These are phyloP conservation scores for Melanotaenia nigrans DNA, from an alignment of 2,797 vertebrate genomes.

Conservation along the genomic window DNA sequence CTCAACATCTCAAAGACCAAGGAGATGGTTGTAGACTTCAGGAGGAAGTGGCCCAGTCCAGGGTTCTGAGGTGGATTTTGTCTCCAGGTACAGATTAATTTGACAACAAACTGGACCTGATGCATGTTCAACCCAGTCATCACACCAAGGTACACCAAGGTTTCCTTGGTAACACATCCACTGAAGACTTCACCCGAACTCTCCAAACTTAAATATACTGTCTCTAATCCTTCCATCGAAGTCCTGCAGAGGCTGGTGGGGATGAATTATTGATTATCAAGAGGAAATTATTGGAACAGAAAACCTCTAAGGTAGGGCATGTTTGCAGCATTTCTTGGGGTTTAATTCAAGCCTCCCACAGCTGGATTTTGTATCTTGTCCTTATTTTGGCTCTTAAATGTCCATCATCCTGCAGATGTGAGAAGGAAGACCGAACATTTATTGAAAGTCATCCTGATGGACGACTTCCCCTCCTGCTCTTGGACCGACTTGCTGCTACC, in stretches of 20 bases:
- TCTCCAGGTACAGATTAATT: too few relatives aligned
- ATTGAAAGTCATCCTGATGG: conserved; percentile 33
- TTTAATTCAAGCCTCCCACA: background rate
- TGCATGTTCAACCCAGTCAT: too few relatives aligned
- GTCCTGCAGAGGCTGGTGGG: background rate
- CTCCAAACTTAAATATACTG: background rate
- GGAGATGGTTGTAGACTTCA: too few relatives aligned
- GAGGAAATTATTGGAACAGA: background rate
- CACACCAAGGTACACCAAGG: too few relatives aligned
- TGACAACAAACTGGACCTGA: too few relatives aligned
- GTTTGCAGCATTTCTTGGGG: background rate
- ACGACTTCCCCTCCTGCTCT: conserved; percentile 13
- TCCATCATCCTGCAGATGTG: conserved; percentile 40
- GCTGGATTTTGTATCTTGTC: conserved; percentile 20
- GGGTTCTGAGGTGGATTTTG: too few relatives aligned
- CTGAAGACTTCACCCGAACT: too few relatives aligned
- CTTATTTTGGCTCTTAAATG: conserved; percentile 37
- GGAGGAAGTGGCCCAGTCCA: too few relatives aligned
- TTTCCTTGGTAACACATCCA: too few relatives aligned
- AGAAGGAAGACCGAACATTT: conserved; percentile 28
- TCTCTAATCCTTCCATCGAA: background rate
- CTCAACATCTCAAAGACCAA: too few relatives aligned
- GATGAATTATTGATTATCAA: background rate
- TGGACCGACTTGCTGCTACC: conserved; percentile 31
- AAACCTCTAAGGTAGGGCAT: background rate